phyloP scores from a whole-genome alignment of 2,797 vertebrate species.

The Catamblyrhynchus diadema region DNA sequence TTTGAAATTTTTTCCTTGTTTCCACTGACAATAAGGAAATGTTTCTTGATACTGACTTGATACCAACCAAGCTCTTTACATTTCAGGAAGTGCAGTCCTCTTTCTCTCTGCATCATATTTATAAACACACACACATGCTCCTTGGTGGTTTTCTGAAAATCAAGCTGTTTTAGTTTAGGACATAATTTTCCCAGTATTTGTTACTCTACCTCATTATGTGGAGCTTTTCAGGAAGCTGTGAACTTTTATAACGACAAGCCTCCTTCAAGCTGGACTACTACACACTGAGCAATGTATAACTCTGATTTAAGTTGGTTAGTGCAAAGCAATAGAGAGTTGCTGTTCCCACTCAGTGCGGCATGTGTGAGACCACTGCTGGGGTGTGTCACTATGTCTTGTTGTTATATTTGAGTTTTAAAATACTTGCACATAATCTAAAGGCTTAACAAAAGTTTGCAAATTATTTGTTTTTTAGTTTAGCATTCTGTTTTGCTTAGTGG shows the following conservation, averaged over 20 bases:
- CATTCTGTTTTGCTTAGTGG: background rate
- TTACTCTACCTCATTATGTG: background rate
- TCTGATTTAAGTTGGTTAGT: background rate
- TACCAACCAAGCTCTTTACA: background rate
- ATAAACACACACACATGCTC: too few relatives aligned
- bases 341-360: background rate
- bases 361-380: background rate
- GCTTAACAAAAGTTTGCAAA: background rate
- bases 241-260: background rate
- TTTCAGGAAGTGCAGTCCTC: background rate
- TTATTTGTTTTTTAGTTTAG: background rate
- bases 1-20: background rate
- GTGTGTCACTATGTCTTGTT: fast-evolving
- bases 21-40: background rate
- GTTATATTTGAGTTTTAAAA: background rate
- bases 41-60: background rate
- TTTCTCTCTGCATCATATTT: background rate
- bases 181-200: background rate
- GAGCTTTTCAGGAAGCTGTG: background rate
- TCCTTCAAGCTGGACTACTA: background rate
- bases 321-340: background rate
- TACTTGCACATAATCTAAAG: background rate
- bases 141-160: background rate
- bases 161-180: background rate
- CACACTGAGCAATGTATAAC: background rate